Base-by-base conservation (phyloP, 2,888 invertebrate genomes). In the Polylopha cassiicola region DNA sequence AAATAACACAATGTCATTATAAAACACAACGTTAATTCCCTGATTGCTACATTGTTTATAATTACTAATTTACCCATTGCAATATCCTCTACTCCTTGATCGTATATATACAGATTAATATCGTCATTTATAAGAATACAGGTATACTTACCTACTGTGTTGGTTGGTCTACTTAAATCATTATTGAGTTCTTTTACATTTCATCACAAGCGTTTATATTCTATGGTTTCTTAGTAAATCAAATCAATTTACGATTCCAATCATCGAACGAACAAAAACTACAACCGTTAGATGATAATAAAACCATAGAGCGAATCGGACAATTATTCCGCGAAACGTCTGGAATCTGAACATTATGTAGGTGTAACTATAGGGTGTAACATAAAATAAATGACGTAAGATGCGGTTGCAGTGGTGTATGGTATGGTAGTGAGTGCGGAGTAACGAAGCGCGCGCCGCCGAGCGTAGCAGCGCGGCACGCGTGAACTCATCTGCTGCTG, bases 381-480 rank as follows among this genome's bases (percentile, higher is more conserved):
- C 60, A 58, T 63, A 58, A 59, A 63, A 50, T 51, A 54, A 62
- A 69, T 76, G 70, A 73, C 73, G 69, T 72, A 73, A 72, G 66
- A 58, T 41, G 36, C 55, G 58, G 50, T 55, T 46, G 50, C 51
- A 45, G 51, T 41, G 41, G 24, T n/a, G 20, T 32, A 10, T 9
- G 11, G 14, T 24, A 28, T 22, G 29, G 34, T 20, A 14, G 26
- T n/a, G n/a, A n/a, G n/a, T n/a, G n/a, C n/a, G n/a, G n/a, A n/a
- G n/a, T n/a, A n/a, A n/a, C 38, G 55, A 44, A 39, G 58, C 52
- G 63, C 32, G 65, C 71, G 65, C 71, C 39, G 24, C 73, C 72
- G 73, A 73, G 75, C 80, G 75, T 50, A 55, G 49, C 70, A 47
- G 44, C 33, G 44, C 50, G 51, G 63, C 78, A 75, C 74, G 77